These are phyloP conservation scores for Syncerus caffer DNA, from an alignment of 2,797 vertebrate genomes.

Conservation along the genomic window DNA sequence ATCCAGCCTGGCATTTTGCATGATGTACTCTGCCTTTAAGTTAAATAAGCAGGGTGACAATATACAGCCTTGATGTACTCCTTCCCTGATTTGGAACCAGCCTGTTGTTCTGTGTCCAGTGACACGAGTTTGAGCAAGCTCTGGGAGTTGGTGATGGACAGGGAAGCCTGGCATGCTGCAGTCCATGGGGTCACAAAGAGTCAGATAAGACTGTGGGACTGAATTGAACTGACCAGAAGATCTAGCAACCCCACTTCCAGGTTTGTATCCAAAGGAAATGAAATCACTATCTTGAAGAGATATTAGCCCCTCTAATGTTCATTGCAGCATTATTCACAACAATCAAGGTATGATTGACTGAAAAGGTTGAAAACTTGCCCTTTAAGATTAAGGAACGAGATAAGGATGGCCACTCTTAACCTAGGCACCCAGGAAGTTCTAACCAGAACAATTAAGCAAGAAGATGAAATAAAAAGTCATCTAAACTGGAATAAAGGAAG, in stretches of 20 bases:
- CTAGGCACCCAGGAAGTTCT: not conserved
- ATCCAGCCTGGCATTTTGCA: not conserved
- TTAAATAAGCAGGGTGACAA: not conserved
- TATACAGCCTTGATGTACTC: not conserved
- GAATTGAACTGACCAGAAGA: not conserved
- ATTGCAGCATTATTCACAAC: not conserved
- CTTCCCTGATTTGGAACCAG: not conserved
- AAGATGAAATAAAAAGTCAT: not conserved
- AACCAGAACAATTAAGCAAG: not conserved
- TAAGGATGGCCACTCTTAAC: not conserved
- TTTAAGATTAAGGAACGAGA: not conserved
- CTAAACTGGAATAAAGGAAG: not conserved
- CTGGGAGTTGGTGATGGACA: not conserved
- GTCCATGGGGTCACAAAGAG: not conserved
- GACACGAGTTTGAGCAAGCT: not conserved
- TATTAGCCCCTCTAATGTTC: not conserved
- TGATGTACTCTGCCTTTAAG: not conserved
- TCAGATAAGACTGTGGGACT: not conserved
- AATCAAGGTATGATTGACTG: not conserved
- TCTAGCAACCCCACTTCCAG: not conserved
- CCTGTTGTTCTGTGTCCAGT: not conserved
- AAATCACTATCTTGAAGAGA: not conserved
- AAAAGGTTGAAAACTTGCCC: not conserved
- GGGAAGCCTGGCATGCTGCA: not conserved
- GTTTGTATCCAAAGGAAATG: not conserved